Conservation (phyloP, 1,140 invertebrate genomes). For the Dendroctonus valens region DNA sequence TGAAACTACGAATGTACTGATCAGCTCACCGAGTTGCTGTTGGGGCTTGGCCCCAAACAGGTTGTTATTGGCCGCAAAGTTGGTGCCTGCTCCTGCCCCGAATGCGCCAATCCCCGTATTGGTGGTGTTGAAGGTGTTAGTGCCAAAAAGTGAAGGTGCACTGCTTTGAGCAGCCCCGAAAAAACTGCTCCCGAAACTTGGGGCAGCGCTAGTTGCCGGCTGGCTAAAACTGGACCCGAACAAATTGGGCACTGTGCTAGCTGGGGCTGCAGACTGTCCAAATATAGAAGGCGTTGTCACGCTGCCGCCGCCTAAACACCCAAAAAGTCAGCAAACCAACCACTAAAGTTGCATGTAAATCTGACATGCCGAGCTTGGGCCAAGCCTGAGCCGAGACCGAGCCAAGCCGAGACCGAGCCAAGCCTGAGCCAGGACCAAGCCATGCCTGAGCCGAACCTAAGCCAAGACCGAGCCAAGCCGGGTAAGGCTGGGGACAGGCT, state of each 20-base stretch:
- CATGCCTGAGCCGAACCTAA: no score
- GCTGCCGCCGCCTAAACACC: constrained; percentile 1
- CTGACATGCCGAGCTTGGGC: no score
- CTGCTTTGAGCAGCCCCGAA: constrained; percentile 36
- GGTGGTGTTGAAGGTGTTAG: constrained; percentile 52
- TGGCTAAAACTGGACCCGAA: constrained; percentile 46
- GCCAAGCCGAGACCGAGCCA: no score
- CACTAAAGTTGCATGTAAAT: no score
- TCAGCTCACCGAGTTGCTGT: constrained; percentile 1
- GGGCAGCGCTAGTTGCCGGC: constrained; percentile 23
- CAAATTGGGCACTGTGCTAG: constrained; percentile 42
- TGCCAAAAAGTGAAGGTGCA: constrained; percentile 49
- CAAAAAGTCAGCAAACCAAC: background rate
- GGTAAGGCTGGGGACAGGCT: no score
- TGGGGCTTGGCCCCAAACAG: constrained; percentile 53
- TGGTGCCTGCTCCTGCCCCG: constrained; percentile 50
- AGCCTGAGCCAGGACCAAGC: no score
- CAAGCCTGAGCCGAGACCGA: background rate
- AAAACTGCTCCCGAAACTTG: constrained; percentile 36
- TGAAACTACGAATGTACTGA: background rate
- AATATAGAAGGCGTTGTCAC: constrained; percentile 27
- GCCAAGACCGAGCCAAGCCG: no score
- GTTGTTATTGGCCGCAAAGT: constrained; percentile 46
- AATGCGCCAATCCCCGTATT: constrained; percentile 59
- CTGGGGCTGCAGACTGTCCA: constrained; percentile 36